phyloP scores from a whole-genome alignment of 92 coral and sea anemone genomes.

The Galaxea fascicularis region DNA sequence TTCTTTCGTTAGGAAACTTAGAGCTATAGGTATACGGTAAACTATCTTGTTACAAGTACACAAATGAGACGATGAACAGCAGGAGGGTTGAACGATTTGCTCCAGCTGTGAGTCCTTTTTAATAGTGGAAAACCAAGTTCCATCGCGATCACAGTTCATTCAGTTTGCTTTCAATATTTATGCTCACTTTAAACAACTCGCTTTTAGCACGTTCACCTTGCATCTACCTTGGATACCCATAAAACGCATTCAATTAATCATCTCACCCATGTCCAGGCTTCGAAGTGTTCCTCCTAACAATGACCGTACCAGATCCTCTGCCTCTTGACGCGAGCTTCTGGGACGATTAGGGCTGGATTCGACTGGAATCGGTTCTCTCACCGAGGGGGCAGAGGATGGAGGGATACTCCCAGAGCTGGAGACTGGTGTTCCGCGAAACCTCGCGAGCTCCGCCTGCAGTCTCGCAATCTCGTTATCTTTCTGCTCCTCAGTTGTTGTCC shows the following conservation, averaged over 20 bases:
- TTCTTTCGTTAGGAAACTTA: too few species aligned
- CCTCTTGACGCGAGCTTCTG: slow-evolving; percentile 55
- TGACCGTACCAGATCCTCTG: slow-evolving; percentile 46
- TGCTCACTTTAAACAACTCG: too few species aligned
- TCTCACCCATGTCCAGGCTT: slow-evolving; percentile 61
- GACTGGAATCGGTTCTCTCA: slow-evolving; percentile 46
- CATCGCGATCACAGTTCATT: too few species aligned
- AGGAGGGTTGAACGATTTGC: too few species aligned
- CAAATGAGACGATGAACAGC: too few species aligned
- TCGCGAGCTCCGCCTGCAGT: slow-evolving; percentile 64
- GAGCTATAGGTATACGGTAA: too few species aligned
- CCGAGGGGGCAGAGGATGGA: slow-evolving; percentile 45
- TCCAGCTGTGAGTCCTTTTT: too few species aligned
- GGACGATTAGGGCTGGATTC: slow-evolving; percentile 76
- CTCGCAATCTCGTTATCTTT: slow-evolving; percentile 70
- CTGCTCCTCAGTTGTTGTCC: slow-evolving; percentile 57
- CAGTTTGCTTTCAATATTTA: too few species aligned
- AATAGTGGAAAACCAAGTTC: not conserved
- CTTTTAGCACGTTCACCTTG: too few species aligned
- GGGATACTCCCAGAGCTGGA: slow-evolving; percentile 31
- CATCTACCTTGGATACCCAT: too few species aligned
- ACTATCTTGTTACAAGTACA: too few species aligned
- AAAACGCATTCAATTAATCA: not conserved
- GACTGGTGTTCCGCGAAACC: slow-evolving; percentile 36
- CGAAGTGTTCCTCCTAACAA: slow-evolving; percentile 57